Evolutionary conservation across 2,797 vertebrate genomes (phyloP).

Genomic region (Brachyalestes nurse): DNA sequence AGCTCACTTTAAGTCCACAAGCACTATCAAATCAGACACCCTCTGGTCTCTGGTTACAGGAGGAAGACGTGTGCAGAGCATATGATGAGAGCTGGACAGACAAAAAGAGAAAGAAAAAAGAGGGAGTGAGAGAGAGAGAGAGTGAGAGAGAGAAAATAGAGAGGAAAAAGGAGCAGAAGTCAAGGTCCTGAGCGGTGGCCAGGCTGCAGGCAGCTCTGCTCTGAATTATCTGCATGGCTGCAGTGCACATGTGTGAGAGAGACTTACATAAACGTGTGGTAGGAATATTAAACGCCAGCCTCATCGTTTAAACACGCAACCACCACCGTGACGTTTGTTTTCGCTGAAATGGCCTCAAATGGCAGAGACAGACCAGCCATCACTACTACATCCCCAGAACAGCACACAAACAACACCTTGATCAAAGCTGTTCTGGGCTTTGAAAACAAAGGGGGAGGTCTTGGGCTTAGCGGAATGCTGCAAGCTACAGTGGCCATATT

Average conservation of each 20-base stretch:
- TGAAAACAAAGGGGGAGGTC: too few relatives aligned
- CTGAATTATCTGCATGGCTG: slow-evolving; percentile 71
- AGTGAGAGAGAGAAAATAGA: slow-evolving; percentile 6
- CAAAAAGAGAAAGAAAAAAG: slow-evolving; percentile 7
- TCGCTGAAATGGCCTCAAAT: slow-evolving; percentile 15
- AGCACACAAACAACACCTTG: not conserved
- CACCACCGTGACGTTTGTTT: slow-evolving; percentile 37
- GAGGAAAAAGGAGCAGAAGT: slow-evolving; percentile 27
- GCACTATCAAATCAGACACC: not conserved
- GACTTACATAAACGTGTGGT: slow-evolving; percentile 73
- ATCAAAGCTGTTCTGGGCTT: not conserved
- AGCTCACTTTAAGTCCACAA: not conserved
- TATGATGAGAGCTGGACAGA: slow-evolving; percentile 4
- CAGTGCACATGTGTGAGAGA: slow-evolving; percentile 69
- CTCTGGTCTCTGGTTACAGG: not conserved
- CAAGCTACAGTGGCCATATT: too few relatives aligned
- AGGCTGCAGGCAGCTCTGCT: slow-evolving; percentile 65
- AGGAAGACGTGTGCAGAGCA: slow-evolving; percentile 11
- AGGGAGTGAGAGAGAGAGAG: not conserved
- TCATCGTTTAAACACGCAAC: slow-evolving; percentile 60
- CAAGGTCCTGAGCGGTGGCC: slow-evolving; percentile 57
- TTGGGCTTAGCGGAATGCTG: too few relatives aligned
- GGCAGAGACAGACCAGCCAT: slow-evolving; percentile 7
- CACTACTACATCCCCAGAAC: not conserved
- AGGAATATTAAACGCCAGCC: slow-evolving; percentile 67